These are phyloP conservation scores for Ectobius pallidus DNA, from an alignment of 2,888 invertebrate genomes.

Conservation along the genomic window DNA sequence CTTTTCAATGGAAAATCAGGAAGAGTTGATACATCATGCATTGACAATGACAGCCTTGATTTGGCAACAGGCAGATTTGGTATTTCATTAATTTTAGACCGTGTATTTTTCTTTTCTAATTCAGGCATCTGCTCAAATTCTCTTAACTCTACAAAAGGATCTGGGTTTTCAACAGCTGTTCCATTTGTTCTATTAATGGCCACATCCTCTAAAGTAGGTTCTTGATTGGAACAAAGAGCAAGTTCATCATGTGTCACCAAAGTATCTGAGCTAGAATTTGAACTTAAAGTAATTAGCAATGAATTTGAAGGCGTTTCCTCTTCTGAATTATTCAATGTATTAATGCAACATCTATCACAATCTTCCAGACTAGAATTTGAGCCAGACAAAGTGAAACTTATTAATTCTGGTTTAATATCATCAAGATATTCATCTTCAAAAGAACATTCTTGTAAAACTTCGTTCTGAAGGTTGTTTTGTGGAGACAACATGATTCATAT, in stretches of 20 bases:
- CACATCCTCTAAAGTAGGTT: too few relatives aligned
- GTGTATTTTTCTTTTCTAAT: too few relatives aligned
- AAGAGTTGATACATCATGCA: slow-evolving; percentile 45
- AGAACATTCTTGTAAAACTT: background rate
- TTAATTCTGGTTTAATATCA: background rate
- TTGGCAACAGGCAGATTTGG: background rate
- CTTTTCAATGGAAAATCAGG: slow-evolving; percentile 38
- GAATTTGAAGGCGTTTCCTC: background rate
- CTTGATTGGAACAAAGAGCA: too few relatives aligned
- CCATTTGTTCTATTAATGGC: too few relatives aligned
- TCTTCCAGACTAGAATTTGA: background rate
- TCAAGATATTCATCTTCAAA: background rate
- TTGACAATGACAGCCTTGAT: slow-evolving; percentile 43
- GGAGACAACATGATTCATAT: background rate
- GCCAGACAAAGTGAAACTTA: background rate
- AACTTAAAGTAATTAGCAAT: background rate
- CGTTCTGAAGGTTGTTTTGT: background rate
- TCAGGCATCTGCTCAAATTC: too few relatives aligned
- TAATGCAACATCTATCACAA: too few relatives aligned
- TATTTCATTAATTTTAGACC: background rate
- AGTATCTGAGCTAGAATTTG: too few relatives aligned
- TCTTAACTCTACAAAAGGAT: too few relatives aligned
- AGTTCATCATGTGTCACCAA: too few relatives aligned
- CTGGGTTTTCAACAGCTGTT: too few relatives aligned
- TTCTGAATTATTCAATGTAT: too few relatives aligned